Evolutionary conservation across 1,140 invertebrate species (phyloP).

Genomic region (Pseudomyrmex dendroicus): DNA sequence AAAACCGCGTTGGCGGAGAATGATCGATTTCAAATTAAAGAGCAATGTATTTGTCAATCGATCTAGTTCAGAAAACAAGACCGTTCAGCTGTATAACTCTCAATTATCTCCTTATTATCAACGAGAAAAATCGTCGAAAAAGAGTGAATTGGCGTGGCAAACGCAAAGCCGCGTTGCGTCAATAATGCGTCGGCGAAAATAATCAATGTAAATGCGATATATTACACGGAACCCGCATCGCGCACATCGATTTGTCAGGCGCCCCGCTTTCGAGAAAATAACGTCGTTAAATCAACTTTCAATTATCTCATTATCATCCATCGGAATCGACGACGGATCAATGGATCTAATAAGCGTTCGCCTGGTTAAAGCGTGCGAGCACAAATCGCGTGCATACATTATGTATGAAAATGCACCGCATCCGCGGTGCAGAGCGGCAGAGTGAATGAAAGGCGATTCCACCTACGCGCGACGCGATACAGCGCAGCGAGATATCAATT

Average conservation of each 20-base stretch:
- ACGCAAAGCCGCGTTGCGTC: neutral
- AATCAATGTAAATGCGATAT: constrained; percentile 20
- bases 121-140: neutral
- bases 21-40: neutral
- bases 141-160: neutral
- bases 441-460: constrained; percentile 69
- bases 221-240: neutral
- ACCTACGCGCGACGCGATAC: constrained; percentile 75
- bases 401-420: constrained; percentile 65
- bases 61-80: constrained; percentile 1
- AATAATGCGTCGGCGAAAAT: constrained; percentile 12
- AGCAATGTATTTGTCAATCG: constrained; percentile 12
- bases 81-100: neutral
- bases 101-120: constrained; percentile 36
- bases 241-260: constrained; percentile 19
- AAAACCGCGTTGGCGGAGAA: constrained; percentile 11
- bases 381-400: constrained; percentile 54
- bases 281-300: constrained; percentile 44
- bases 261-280: constrained; percentile 36
- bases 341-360: constrained; percentile 48
- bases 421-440: constrained; percentile 58
- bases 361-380: constrained; percentile 36
- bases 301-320: constrained; percentile 42
- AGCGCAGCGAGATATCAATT: constrained; percentile 77
- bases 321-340: constrained; percentile 37